Evolutionary conservation across 92 coral and sea anemone genomes (phyloP).

Genomic region (Umimayanthus chanpuru): DNA sequence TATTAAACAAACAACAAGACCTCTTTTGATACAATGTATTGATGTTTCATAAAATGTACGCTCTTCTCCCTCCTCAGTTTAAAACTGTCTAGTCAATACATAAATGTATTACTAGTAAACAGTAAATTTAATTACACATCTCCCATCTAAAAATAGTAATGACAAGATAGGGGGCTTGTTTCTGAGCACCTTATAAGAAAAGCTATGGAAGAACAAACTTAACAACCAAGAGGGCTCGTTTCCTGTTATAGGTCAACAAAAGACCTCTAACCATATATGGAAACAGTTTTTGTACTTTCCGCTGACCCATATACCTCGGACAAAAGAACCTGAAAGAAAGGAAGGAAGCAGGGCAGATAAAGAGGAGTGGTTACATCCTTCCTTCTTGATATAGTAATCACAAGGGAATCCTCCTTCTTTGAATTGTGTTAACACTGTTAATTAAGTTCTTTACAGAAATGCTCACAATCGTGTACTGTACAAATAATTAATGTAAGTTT

Average conservation of each 20-base stretch:
- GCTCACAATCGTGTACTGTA: background rate
- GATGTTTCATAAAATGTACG: background rate
- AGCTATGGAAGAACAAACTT: background rate
- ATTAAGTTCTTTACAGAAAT: background rate
- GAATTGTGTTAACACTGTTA: background rate
- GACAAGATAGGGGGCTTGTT: background rate
- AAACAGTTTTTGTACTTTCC: background rate
- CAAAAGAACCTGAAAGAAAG: conserved; percentile 8
- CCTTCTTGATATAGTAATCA: background rate
- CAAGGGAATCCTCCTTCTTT: background rate
- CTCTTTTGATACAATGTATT: background rate
- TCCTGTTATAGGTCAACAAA: conserved; percentile 7
- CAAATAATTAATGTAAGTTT: background rate
- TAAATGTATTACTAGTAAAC: background rate
- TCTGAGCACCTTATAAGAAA: background rate
- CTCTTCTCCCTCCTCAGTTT: background rate
- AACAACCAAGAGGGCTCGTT: background rate
- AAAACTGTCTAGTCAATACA: background rate
- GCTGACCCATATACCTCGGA: background rate
- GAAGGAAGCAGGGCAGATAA: background rate
- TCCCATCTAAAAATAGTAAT: background rate
- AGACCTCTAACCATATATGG: conserved; percentile 1
- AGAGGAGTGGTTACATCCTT: background rate
- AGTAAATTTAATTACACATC: background rate
- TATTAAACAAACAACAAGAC: no score